Percentiles rank a stretch among this genome's conserved stretches.
Evolutionary conservation across 1,140 invertebrate species (phyloP).

Genomic region (Sinonovacula constricta): DNA sequence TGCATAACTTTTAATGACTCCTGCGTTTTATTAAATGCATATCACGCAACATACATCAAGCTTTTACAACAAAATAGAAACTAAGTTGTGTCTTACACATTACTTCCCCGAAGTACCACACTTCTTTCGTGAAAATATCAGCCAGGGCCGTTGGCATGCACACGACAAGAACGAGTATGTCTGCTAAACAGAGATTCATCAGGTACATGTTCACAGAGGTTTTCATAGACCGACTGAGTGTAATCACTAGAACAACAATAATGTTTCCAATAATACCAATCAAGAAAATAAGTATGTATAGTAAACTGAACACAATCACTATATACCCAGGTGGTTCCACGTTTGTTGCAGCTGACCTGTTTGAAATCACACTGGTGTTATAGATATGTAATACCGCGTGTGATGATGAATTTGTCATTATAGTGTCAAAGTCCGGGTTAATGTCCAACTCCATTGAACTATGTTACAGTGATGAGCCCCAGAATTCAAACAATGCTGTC

Average conservation of each 20-base stretch:
- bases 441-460: no score
- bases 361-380: no score
- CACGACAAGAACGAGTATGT: constrained; percentile 89
- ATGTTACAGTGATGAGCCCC: no score
- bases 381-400: no score
- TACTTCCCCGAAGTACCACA: constrained; percentile 87
- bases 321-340: constrained; percentile 52
- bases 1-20: no score
- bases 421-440: no score
- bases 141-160: constrained; percentile 92
- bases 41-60: not conserved
- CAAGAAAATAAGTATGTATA: constrained; percentile 53
- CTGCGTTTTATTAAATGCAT: no score
- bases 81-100: constrained; percentile 84
- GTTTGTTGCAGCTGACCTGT: not conserved
- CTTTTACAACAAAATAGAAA: not conserved
- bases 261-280: constrained; percentile 59
- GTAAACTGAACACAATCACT: constrained; percentile 35
- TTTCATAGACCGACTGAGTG: constrained; percentile 81
- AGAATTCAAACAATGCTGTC: no score
- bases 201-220: constrained; percentile 91
- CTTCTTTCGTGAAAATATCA: constrained; percentile 86
- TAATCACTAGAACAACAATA: constrained; percentile 48
- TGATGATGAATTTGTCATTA: no score
- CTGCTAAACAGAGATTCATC: constrained; percentile 85